Evolutionary conservation across 2,888 invertebrate species (phyloP).

Genomic region (Ectemnius continuus): DNA sequence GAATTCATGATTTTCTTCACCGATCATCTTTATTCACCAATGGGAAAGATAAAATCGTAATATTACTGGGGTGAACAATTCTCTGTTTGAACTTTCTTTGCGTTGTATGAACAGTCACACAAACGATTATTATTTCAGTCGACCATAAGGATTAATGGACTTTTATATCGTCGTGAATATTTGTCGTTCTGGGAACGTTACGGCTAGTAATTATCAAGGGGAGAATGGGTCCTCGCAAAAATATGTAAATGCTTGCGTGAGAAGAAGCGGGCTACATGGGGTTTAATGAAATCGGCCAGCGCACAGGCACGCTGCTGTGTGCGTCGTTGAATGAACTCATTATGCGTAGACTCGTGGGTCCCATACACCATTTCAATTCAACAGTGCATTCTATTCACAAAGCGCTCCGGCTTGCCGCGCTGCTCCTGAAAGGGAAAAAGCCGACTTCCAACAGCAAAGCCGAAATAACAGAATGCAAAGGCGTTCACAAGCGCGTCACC

Average conservation of each 20-base stretch:
- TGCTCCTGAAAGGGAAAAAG: slow-evolving; percentile 41
- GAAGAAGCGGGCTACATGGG: background rate
- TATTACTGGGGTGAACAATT: too few relatives aligned
- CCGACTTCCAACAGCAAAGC: slow-evolving; percentile 40
- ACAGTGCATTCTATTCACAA: slow-evolving; percentile 71
- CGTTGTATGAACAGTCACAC: too few relatives aligned
- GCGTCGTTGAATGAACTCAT: slow-evolving; percentile 69
- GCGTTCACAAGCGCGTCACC: background rate
- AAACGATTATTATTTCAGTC: too few relatives aligned
- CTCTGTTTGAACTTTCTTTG: too few relatives aligned
- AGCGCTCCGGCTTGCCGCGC: slow-evolving; percentile 42
- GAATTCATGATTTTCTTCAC: too few relatives aligned
- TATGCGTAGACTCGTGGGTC: slow-evolving; percentile 62
- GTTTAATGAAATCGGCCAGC: background rate
- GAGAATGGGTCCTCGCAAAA: background rate
- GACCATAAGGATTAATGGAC: too few relatives aligned
- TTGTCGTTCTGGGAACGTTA: too few relatives aligned
- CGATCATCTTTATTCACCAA: too few relatives aligned
- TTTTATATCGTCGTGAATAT: too few relatives aligned
- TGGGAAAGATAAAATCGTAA: too few relatives aligned
- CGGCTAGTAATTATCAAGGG: too few relatives aligned
- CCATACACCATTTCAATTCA: slow-evolving; percentile 67
- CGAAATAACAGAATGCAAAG: slow-evolving; percentile 42
- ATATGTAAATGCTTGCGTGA: background rate
- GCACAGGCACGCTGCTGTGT: slow-evolving; percentile 55